Evolutionary conservation across 2,113 vertebrate genomes (phyloP), one percentile per base, ranked within the genome.

Genomic region (Syngnathus scovelli): DNA sequence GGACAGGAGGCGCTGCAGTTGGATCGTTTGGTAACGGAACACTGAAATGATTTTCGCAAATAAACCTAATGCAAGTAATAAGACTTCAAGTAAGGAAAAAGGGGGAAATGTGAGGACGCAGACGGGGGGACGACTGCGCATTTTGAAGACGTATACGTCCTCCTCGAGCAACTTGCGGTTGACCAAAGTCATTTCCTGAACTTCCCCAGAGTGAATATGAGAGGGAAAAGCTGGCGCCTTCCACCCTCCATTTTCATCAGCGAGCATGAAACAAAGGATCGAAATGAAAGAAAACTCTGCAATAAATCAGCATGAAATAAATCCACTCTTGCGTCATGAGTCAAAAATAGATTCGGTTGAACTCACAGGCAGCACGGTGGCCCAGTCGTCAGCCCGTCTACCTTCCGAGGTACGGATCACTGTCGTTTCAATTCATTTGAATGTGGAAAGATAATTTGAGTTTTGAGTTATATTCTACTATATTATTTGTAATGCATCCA

Each of bases 141-240:
- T 56, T 69, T 71, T 43, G 2, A 43, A 62, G 23, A 23, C 18
- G 23, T 62, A 43, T 43, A 4, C 16, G 6, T 37, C 37, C 78
- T 77, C 66, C 70, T 77, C 61, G 66, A 73, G 69, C 79, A 76
- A 85, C 69, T 77, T 83, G 83, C 76, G 86, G 85, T 84, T 76
- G 64, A 90, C 86, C 87, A 86, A 76, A 88, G 72, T 76, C 73
- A 87, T 88, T 89, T 89, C 85, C 89, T 88, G 83, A 83, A 81
- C 78, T 71, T 64, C 63, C 74, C 68, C 38, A 49, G 70, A 67
- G 48, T 68, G 83, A 76, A 81, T 75, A 70, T 27, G 64, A 78
- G 71, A 85, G 63, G 64, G 59, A 61, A 74, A 84, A 13, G 64
- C 46, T 80, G 72, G 75, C 59, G 67, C 74, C 39, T 73, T 79